Conservation (phyloP, 2,113 vertebrate species). For the Eulemur macaco region DNA sequence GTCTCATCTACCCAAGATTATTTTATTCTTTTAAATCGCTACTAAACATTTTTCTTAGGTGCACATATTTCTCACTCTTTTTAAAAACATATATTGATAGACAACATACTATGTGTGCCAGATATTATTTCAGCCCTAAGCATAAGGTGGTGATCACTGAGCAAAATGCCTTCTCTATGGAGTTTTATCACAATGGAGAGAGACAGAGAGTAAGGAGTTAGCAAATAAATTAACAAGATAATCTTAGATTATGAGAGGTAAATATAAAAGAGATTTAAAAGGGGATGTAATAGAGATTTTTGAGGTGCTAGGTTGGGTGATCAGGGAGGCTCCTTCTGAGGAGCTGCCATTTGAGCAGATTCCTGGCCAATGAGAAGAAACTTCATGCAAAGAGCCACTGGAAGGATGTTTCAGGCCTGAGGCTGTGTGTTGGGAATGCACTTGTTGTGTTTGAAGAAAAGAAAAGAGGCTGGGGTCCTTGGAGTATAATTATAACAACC, state of each 20-base stretch:
- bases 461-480: not conserved
- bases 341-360: not conserved
- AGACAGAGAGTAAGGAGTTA: not conserved
- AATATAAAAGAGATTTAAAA: not conserved
- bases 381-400: not conserved
- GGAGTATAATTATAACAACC: not conserved
- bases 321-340: not conserved
- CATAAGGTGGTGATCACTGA: not conserved
- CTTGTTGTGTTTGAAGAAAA: not conserved
- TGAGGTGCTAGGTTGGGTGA: not conserved
- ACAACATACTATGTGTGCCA: not conserved
- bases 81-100: not conserved
- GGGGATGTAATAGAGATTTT: not conserved
- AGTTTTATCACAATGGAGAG: not conserved
- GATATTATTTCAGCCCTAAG: not conserved
- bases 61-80: not conserved
- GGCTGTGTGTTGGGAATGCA: not conserved
- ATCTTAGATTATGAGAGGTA: not conserved
- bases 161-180: not conserved
- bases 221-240: not conserved
- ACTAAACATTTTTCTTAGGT: not conserved
- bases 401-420: not conserved
- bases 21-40: not conserved
- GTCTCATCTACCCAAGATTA: not conserved
- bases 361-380: not conserved